Conservation (phyloP, 1,140 invertebrate genomes). For the Brachionus calyciflorus region DNA sequence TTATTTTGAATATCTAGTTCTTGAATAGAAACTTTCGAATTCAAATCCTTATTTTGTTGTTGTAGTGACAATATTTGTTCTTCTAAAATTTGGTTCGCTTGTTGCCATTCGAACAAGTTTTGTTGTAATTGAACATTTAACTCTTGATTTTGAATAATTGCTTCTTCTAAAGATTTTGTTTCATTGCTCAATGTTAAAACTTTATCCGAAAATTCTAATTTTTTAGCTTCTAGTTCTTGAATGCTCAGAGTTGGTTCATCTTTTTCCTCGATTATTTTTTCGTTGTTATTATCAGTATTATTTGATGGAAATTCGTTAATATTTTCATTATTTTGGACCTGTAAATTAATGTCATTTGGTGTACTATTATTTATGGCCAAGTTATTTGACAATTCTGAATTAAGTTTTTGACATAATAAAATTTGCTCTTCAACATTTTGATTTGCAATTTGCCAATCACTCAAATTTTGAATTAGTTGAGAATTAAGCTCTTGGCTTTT, state of each 20-base stretch:
- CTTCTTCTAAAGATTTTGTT: not conserved
- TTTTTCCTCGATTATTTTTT: too few relatives aligned
- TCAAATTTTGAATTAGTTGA: not conserved
- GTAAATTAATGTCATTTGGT: too few relatives aligned
- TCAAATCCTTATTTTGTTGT: not conserved
- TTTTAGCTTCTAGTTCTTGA: not conserved
- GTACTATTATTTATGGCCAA: not conserved
- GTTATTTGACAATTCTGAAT: not conserved
- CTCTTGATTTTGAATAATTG: slow-evolving; percentile 24
- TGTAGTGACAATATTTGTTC: slow-evolving; percentile 14
- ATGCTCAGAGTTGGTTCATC: too few relatives aligned
- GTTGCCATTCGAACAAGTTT: slow-evolving; percentile 35
- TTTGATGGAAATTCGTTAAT: too few relatives aligned
- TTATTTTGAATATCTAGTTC: not conserved
- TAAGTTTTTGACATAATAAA: not conserved
- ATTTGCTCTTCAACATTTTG: not conserved
- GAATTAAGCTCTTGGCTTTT: slow-evolving; percentile 10
- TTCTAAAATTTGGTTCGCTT: not conserved
- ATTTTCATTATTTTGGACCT: too few relatives aligned
- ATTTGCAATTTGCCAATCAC: slow-evolving; percentile 27
- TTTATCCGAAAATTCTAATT: not conserved
- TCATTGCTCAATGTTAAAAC: not conserved
- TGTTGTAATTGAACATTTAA: not conserved
- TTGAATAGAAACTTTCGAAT: not conserved
- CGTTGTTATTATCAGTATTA: too few relatives aligned